A percentile compares a stretch with the other conserved stretches of the same genome.
These are phyloP conservation scores for Aurelia aurita DNA, from an alignment of 30 jellyfish, hydroid and myxozoan species.

Conservation along the genomic window DNA sequence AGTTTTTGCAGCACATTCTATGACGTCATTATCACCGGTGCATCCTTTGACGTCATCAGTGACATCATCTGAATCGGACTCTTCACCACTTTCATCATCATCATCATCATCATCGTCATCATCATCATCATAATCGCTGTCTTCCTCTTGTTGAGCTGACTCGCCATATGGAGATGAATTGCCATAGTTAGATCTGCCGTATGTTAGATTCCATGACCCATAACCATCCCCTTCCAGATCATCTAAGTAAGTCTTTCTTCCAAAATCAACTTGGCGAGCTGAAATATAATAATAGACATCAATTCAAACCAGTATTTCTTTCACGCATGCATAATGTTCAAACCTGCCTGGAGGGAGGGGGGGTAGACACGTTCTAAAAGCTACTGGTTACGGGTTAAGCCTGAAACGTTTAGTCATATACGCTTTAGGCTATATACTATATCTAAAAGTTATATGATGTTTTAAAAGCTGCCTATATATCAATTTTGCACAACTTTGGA, in stretches of 20 bases:
- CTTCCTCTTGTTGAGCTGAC: conserved; percentile 23
- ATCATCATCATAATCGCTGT: conserved; percentile 65
- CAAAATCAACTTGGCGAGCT: conserved; percentile 62
- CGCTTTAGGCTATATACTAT: too few species aligned
- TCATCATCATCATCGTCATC: conserved; percentile 71
- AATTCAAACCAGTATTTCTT: not conserved
- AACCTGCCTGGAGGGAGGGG: too few species aligned
- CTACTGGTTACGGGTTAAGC: too few species aligned
- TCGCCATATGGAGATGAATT: conserved; percentile 42
- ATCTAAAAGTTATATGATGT: too few species aligned
- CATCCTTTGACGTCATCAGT: not conserved
- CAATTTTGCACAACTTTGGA: too few species aligned
- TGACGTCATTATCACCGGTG: conserved; percentile 9
- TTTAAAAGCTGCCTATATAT: too few species aligned
- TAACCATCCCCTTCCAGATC: conserved; percentile 64
- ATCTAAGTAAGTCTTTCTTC: conserved; percentile 40
- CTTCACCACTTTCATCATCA: conserved; percentile 46
- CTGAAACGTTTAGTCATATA: too few species aligned
- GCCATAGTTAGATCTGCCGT: conserved; percentile 46
- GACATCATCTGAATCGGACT: not conserved
- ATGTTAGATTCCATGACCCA: not conserved
- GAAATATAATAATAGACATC: not conserved
- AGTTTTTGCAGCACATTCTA: conserved; percentile 4
- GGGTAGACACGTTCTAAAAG: too few species aligned
- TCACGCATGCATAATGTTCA: too few species aligned